A percentile compares a stretch with the other conserved stretches of the same genome.
These are phyloP conservation scores for Dryomyza anilis DNA, from an alignment of 2,888 invertebrate genomes.

Conservation along the genomic window DNA sequence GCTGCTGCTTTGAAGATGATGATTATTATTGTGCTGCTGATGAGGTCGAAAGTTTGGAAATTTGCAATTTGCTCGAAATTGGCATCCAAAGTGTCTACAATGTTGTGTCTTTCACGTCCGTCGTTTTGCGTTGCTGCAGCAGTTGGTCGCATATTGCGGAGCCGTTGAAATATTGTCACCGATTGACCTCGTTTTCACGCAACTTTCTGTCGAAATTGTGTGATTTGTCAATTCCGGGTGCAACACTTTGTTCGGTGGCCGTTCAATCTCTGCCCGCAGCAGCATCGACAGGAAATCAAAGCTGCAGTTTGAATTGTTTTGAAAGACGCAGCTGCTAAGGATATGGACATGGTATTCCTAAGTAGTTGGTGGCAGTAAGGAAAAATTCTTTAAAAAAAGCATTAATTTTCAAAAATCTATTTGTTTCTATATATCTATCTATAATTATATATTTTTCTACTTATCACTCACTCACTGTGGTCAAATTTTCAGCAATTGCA, in stretches of 20 bases:
- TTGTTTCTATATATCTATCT: no score
- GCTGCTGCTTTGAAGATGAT: background rate
- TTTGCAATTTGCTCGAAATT: conserved; percentile 22
- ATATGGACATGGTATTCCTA: no score
- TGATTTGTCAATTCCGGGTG: conserved; percentile 23
- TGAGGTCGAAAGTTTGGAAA: conserved; percentile 9
- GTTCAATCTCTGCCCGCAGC: background rate
- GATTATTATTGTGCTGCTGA: background rate
- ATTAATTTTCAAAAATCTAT: no score
- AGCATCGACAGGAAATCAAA: conserved; percentile 4
- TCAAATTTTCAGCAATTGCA: no score
- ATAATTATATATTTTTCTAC: no score
- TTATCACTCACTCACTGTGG: no score
- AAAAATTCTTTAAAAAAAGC: no score
- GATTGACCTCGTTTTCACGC: conserved; percentile 23
- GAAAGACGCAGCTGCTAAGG: no score
- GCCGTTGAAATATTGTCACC: conserved; percentile 20
- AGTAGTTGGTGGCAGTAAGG: no score
- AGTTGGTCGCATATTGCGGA: background rate
- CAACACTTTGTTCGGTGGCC: background rate
- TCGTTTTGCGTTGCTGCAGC: background rate
- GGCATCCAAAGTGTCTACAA: conserved; percentile 10
- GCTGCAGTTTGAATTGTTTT: background rate
- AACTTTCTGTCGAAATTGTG: conserved; percentile 21
- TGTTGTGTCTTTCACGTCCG: background rate